Percentiles rank a stretch among this genome's conserved stretches.
These are phyloP conservation scores for Poeciliopsis presidionis DNA, from an alignment of 2,797 vertebrate genomes.

Conservation along the genomic window DNA sequence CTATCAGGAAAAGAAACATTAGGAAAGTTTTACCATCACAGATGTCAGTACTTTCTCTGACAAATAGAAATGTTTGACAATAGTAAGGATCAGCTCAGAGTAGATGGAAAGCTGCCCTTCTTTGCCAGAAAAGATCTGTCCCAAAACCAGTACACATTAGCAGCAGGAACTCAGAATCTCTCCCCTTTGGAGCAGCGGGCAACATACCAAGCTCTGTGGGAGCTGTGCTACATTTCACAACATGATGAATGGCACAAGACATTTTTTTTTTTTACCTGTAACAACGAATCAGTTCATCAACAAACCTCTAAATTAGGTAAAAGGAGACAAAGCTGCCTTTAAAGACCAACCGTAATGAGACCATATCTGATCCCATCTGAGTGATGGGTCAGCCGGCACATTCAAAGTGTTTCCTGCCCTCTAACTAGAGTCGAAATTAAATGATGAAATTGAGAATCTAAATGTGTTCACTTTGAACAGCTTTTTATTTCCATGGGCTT, in stretches of 20 bases:
- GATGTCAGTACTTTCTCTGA: background rate
- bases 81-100: constrained; percentile 19
- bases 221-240: constrained; percentile 70
- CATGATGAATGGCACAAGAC: constrained; percentile 74
- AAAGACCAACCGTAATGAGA: constrained; percentile 37
- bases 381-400: constrained; percentile 28
- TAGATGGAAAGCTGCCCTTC: constrained; percentile 45
- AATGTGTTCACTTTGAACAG: constrained; percentile 14
- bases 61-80: constrained; percentile 1
- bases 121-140: constrained; percentile 51
- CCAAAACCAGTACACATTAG: constrained; percentile 59
- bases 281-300: constrained; percentile 62
- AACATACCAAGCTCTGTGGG: constrained; percentile 65
- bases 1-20: background rate
- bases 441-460: constrained; percentile 33
- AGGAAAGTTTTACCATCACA: background rate
- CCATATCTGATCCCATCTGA: constrained; percentile 36
- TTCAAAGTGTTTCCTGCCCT: constrained; percentile 40
- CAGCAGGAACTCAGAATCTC: constrained; percentile 56
- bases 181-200: constrained; percentile 50
- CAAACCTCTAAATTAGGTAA: constrained; percentile 38
- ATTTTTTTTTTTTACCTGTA: constrained; percentile 60
- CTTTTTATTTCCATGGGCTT: constrained; percentile 24
- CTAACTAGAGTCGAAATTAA: constrained; percentile 17
- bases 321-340: constrained; percentile 38